Percentiles rank a stretch among this genome's conserved stretches.
Conservation (phyloP, 2,113 vertebrate genomes). For the Bothrops jararaca region DNA sequence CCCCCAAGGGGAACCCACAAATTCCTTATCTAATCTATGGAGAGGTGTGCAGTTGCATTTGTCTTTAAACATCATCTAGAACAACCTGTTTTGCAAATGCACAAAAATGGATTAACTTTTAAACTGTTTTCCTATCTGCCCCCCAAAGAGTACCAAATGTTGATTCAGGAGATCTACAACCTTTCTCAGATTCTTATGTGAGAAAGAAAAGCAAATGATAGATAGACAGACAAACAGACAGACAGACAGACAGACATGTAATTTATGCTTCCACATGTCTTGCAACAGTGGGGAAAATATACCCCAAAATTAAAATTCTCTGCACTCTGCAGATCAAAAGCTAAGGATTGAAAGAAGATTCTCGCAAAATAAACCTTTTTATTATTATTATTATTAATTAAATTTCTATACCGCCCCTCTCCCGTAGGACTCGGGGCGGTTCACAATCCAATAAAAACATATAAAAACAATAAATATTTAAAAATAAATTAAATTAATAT, state of each 20-base stretch:
- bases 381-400: no score
- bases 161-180: neutral
- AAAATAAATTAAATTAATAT: no score
- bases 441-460: no score
- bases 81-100: neutral
- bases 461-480: no score
- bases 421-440: no score
- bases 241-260: neutral
- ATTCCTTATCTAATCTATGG: neutral
- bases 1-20: neutral
- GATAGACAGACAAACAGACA: neutral
- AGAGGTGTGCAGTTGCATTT: neutral
- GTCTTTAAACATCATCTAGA: neutral
- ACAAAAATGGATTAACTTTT: neutral
- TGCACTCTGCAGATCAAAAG: neutral
- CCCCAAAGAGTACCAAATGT: neutral
- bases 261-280: neutral
- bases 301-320: neutral
- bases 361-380: neutral
- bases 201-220: neutral
- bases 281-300: neutral
- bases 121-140: neutral
- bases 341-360: neutral
- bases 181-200: neutral
- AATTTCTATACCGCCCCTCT: no score